phyloP scores from a whole-genome alignment of 1,140 invertebrate species.

The Zophobas morio region DNA sequence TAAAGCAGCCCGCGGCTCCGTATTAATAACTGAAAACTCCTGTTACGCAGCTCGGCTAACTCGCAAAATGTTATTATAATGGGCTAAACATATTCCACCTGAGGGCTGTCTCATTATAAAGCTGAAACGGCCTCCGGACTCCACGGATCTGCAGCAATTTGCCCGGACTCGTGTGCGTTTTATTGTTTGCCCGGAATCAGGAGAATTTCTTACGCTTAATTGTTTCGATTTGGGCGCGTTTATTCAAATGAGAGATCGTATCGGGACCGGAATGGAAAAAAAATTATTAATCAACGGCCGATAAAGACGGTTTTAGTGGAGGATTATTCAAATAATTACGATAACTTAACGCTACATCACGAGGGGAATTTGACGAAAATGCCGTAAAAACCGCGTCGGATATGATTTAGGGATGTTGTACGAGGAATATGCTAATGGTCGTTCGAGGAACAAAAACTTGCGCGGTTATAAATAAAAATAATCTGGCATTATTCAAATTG shows the following conservation, averaged over 20 bases:
- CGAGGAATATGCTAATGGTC: conserved; percentile 20
- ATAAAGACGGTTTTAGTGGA: background rate
- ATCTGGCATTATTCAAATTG: conserved; percentile 37
- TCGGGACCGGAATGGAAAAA: conserved; percentile 15
- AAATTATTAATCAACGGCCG: conserved; percentile 15
- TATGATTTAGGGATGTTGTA: conserved; percentile 37
- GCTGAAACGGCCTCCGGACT: conserved; percentile 28
- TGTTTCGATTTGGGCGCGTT: conserved; percentile 21
- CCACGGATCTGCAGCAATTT: conserved; percentile 12
- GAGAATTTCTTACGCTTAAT: conserved; percentile 21
- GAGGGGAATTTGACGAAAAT: conserved; percentile 28
- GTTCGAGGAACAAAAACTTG: conserved; percentile 8
- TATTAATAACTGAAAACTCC: conserved; percentile 47
- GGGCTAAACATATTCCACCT: conserved; percentile 49
- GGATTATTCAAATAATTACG: conserved; percentile 12
- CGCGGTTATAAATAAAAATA: conserved; percentile 36
- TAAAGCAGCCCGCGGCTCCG: conserved; percentile 27
- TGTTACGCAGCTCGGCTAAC: conserved; percentile 41
- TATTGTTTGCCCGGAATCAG: conserved; percentile 32
- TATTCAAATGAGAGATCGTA: conserved; percentile 32
- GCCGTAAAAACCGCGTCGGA: conserved; percentile 10
- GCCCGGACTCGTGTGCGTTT: conserved; percentile 17
- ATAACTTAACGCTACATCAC: conserved; percentile 21
- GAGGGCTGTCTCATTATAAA: conserved; percentile 48
- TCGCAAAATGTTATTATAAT: conserved; percentile 49